phyloP scores from a whole-genome alignment of 2,797 vertebrate species.

The Pangasius sanitwongsei region DNA sequence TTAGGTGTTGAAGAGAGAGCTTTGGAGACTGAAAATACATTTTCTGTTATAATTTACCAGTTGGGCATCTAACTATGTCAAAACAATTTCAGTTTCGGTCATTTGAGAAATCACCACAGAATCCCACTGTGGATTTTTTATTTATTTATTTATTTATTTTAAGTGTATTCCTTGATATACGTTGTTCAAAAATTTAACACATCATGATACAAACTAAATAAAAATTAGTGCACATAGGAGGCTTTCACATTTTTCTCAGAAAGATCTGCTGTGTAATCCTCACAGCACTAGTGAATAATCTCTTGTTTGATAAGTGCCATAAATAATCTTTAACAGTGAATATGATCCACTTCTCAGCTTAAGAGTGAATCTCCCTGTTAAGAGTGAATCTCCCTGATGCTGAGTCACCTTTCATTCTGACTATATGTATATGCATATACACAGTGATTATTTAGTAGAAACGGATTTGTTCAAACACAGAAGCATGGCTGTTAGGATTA shows the following conservation, averaged over 20 bases:
- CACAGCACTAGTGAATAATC: constrained; percentile 36
- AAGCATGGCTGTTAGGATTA: constrained; percentile 4
- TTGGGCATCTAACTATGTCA: not conserved
- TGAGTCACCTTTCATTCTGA: constrained; percentile 21
- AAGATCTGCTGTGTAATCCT: constrained; percentile 44
- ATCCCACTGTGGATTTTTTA: not conserved
- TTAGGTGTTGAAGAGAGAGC: not conserved
- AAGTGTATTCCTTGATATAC: not conserved
- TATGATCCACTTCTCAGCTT: constrained; percentile 29
- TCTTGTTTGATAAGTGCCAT: constrained; percentile 43
- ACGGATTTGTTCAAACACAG: not conserved
- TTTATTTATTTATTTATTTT: no score
- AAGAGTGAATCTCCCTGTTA: not conserved
- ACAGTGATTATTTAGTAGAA: not conserved
- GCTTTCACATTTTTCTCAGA: constrained; percentile 32
- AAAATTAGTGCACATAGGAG: not conserved
- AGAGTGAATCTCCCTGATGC: not conserved
- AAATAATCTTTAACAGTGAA: constrained; percentile 40
- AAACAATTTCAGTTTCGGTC: not conserved
- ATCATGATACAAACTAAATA: not conserved
- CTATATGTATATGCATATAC: not conserved
- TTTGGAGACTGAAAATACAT: not conserved
- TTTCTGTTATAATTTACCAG: not conserved
- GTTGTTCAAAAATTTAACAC: not conserved
- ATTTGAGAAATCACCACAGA: not conserved